Evolutionary conservation across 2,797 vertebrate species (phyloP).

Genomic region (Eleutherodactylus coqui): DNA sequence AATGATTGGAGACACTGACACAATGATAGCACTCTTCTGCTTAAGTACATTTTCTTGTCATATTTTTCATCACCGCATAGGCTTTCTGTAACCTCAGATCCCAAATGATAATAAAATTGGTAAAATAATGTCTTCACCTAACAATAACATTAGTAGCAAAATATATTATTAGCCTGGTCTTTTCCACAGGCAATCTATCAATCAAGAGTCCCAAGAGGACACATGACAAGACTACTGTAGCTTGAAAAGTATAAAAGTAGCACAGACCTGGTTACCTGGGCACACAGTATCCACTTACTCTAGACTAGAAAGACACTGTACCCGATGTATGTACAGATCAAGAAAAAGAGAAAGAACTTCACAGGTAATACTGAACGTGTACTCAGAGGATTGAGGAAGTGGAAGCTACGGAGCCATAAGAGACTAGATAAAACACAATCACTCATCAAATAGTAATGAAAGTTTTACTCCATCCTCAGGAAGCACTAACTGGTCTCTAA

Average conservation of each 20-base stretch:
- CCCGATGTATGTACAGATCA: slow-evolving; percentile 1
- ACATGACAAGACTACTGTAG: neutral
- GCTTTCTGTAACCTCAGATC: neutral
- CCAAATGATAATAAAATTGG: slow-evolving; percentile 15
- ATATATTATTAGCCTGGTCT: neutral
- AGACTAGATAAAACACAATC: neutral
- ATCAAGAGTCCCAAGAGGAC: slow-evolving; percentile 13
- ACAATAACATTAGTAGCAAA: neutral
- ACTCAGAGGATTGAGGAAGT: neutral
- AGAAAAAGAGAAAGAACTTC: neutral
- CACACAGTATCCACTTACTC: neutral
- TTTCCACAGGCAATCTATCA: neutral
- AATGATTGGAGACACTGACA: neutral
- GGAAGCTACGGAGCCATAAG: neutral
- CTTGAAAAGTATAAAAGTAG: slow-evolving; percentile 2
- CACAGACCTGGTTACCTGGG: neutral
- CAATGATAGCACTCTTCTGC: neutral
- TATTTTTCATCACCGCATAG: slow-evolving; percentile 5
- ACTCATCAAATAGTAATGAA: neutral
- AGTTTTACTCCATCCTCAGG: neutral
- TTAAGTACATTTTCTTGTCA: neutral
- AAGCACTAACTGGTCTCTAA: neutral
- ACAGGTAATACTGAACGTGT: neutral
- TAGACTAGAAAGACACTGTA: slow-evolving; percentile 7
- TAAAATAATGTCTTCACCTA: slow-evolving; percentile 29